A percentile compares a stretch with the other conserved stretches of the same genome.
These are phyloP conservation scores for Epiblema foenella DNA, from an alignment of 2,888 invertebrate species.

Conservation along the genomic window DNA sequence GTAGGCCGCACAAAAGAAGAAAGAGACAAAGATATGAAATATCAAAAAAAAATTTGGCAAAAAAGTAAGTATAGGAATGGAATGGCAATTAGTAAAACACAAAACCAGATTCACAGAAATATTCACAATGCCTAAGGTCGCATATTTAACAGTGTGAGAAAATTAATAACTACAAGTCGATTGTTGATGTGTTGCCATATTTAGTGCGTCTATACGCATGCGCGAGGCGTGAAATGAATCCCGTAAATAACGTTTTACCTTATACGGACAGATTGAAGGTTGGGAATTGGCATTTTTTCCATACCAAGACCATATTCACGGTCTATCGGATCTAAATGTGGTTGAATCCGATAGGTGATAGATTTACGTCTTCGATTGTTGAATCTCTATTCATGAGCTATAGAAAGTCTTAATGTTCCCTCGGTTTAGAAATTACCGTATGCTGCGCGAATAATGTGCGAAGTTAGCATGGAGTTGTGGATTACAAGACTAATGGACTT, in stretches of 20 bases:
- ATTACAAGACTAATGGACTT: no score
- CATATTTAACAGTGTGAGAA: slow-evolving; percentile 29
- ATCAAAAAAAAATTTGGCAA: background rate
- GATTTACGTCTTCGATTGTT: slow-evolving; percentile 20
- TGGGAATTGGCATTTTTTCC: slow-evolving; percentile 31
- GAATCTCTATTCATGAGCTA: slow-evolving; percentile 11
- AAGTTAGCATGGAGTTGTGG: no score
- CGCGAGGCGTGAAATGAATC: slow-evolving; percentile 55
- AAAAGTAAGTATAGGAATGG: background rate
- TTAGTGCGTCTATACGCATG: slow-evolving; percentile 24
- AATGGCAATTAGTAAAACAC: background rate
- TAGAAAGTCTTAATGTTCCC: background rate
- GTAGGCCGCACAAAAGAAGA: no score
- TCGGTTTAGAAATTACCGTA: background rate
- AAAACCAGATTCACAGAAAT: background rate
- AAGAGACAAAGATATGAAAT: background rate
- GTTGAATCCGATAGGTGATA: slow-evolving; percentile 3
- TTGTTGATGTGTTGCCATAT: slow-evolving; percentile 35
- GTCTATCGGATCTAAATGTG: slow-evolving; percentile 16
- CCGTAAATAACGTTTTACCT: slow-evolving; percentile 40
- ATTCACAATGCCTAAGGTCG: background rate
- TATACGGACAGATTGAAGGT: slow-evolving; percentile 26
- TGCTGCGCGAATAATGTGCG: background rate
- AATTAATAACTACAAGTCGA: slow-evolving; percentile 6
- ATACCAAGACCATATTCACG: slow-evolving; percentile 5